Conservation (phyloP, 2,113 vertebrate species). For the Catagonus wagneri region DNA sequence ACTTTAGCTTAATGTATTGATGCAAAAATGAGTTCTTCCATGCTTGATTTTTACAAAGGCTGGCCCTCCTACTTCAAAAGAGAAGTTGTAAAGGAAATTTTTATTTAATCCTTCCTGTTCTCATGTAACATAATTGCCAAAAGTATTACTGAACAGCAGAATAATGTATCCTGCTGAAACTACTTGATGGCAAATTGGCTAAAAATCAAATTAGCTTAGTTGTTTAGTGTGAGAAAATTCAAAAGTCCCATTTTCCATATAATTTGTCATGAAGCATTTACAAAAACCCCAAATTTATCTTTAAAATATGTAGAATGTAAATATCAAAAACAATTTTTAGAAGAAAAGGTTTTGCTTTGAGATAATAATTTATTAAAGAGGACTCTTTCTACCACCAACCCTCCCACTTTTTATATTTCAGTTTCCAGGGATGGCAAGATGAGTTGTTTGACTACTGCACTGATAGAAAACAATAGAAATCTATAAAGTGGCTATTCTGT, state of each 20-base stretch:
- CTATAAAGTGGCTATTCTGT: not conserved
- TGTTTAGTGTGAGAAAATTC: slow-evolving; percentile 8
- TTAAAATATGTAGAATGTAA: not conserved
- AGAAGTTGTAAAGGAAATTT: not conserved
- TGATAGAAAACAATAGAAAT: slow-evolving; percentile 9
- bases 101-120: slow-evolving; percentile 38
- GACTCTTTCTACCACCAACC: not conserved
- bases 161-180: slow-evolving; percentile 17
- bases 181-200: not conserved
- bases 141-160: not conserved
- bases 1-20: not conserved
- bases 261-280: slow-evolving; percentile 38
- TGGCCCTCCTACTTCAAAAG: not conserved
- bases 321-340: not conserved
- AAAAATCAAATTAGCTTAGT: slow-evolving; percentile 24
- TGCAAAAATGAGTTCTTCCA: not conserved
- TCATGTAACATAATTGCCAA: slow-evolving; percentile 21
- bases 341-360: not conserved
- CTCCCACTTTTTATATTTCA: not conserved
- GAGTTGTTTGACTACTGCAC: not conserved
- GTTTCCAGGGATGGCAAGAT: not conserved
- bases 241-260: not conserved
- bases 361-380: not conserved
- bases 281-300: not conserved
- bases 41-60: not conserved